These are phyloP conservation scores for Oncorhynchus kisutch DNA, from an alignment of 2,113 vertebrate genomes.

Conservation along the genomic window DNA sequence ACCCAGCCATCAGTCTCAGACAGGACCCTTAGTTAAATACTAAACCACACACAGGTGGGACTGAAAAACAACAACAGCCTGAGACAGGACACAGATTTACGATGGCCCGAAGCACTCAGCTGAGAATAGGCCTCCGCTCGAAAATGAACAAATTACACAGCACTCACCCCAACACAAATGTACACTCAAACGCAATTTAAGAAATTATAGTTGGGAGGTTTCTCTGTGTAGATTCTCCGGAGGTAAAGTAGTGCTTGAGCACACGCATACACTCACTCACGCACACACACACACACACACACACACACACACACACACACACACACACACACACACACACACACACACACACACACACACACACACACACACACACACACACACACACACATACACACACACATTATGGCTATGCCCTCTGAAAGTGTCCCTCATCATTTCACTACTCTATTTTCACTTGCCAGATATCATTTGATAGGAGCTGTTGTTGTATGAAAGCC, in stretches of 20 bases:
- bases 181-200: slow-evolving; percentile 69
- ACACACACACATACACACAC: no score
- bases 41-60: slow-evolving; percentile 80
- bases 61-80: slow-evolving; percentile 74
- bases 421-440: slow-evolving; percentile 68
- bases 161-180: slow-evolving; percentile 70
- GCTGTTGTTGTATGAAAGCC: slow-evolving; percentile 44
- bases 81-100: slow-evolving; percentile 77
- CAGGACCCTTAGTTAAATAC: slow-evolving; percentile 74
- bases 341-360: no score
- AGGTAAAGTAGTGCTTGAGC: slow-evolving; percentile 64
- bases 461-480: slow-evolving; percentile 63
- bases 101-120: slow-evolving; percentile 67
- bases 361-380: no score
- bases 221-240: slow-evolving; percentile 55
- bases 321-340: no score
- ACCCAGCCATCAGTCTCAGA: slow-evolving; percentile 63
- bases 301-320: slow-evolving; percentile 9
- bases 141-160: slow-evolving; percentile 75
- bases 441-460: slow-evolving; percentile 66
- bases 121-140: slow-evolving; percentile 67
- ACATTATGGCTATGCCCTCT: slow-evolving; percentile 62
- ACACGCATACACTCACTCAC: background rate
- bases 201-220: slow-evolving; percentile 69
- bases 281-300: no score